phyloP scores from a whole-genome alignment of 2,888 invertebrate genomes.

The Rhogogaster chlorosoma region DNA sequence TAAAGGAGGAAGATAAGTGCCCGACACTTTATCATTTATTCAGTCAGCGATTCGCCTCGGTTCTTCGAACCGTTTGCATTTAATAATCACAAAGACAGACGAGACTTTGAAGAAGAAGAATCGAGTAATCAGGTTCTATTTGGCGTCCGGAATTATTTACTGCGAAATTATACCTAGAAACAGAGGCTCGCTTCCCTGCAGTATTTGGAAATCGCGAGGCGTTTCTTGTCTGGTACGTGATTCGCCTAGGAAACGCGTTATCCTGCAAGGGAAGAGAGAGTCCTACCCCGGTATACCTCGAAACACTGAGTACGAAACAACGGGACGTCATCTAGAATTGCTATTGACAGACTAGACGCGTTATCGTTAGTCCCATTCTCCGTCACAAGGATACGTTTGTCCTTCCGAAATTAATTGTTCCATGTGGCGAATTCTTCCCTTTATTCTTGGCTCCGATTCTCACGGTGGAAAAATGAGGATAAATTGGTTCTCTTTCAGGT shows the following conservation, averaged over 20 bases:
- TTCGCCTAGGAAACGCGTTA: constrained; percentile 22
- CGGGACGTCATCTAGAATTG: not conserved
- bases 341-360: constrained; percentile 3
- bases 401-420: constrained; percentile 24
- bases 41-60: constrained; percentile 19
- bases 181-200: constrained; percentile 5
- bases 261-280: constrained; percentile 1
- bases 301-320: constrained; percentile 26
- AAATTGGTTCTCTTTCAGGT: constrained; percentile 35
- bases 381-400: not conserved
- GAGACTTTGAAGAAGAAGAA: constrained; percentile 28
- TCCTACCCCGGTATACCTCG: not conserved
- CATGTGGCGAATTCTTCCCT: not conserved
- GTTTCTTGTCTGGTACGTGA: constrained; percentile 46
- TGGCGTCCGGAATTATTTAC: constrained; percentile 48
- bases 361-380: constrained; percentile 14
- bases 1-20: constrained; percentile 4
- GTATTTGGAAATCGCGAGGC: constrained; percentile 40
- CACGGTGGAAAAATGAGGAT: constrained; percentile 20
- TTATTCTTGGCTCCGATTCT: not conserved
- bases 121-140: constrained; percentile 36
- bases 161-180: constrained; percentile 42
- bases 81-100: constrained; percentile 9
- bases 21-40: constrained; percentile 19
- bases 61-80: constrained; percentile 10